Evolutionary conservation across 1,140 invertebrate genomes (phyloP), one percentile per base, ranked within the genome.

Genomic region (Mizuhopecten yessoensis): DNA sequence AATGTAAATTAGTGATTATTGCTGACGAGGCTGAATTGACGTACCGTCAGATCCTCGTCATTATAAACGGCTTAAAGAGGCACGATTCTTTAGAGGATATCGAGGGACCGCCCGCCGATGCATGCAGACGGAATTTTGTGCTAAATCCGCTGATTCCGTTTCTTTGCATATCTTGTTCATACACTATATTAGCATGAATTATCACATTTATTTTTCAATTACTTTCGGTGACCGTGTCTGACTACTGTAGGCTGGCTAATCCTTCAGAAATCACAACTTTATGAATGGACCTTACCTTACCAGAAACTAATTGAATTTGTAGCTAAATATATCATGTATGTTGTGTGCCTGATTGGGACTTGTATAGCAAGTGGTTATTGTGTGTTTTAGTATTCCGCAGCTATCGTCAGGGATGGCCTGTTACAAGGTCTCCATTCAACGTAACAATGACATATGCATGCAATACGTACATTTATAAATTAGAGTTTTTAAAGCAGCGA

Each of bases 191-290:
- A 29, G 57, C 57, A 75, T 75, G 29, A 75, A 17, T n/a, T 29
- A 75, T 75, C 57, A n/a, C 23, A 75, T 75, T 75, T 75, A 75
- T n/a, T 75, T 17, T 75, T 75, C 57, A 75, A 75, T 75, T 17
- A 75, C 57, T 5, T 75, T 75, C 20, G 11, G 1, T 15, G 20
- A 17, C 13, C 20, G 45, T 49, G 45, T 1, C 2, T 2, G 11
- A 49, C 45, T 2, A 49, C 10, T 23, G 11, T 20, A 49, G n/a
- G n/a, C n/a, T n/a, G 1, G 45, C 45, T 49, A 49, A 49, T 23
- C 2, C 45, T 49, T 10, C 20, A 49, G 3, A 10, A 49, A 1
- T 49, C 13, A 20, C 5, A 9, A 20, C 1, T 49, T 10, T 49
- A 49, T 23, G 45, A 1, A 49, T 23, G 45, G 13, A n/a, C n/a